Percentiles rank a stretch among this genome's conserved stretches.
phyloP scores from a whole-genome alignment of 2,113 vertebrate species.

The Prochilodus magdalenae region DNA sequence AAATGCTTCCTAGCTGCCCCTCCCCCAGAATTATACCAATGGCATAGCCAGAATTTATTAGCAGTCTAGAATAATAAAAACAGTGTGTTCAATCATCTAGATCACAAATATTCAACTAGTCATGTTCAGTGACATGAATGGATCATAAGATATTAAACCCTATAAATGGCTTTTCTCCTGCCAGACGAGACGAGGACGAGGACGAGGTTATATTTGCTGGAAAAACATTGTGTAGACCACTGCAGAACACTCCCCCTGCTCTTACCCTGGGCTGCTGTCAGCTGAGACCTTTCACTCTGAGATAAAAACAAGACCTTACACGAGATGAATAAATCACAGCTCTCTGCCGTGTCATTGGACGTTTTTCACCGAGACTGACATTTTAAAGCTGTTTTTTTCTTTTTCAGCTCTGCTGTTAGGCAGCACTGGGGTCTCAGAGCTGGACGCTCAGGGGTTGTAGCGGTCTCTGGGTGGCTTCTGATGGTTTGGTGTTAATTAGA shows the following conservation, averaged over 20 bases:
- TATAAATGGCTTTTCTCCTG: no score
- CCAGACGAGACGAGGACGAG: neutral
- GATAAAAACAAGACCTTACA: neutral
- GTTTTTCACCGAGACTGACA: neutral
- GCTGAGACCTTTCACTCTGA: neutral
- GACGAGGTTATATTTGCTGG: neutral
- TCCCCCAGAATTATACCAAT: no score
- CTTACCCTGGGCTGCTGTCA: neutral
- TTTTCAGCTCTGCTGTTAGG: neutral
- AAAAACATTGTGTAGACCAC: neutral
- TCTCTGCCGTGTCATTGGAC: neutral
- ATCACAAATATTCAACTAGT: no score
- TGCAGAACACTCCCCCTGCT: neutral
- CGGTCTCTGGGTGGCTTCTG: neutral
- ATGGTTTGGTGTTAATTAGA: conserved; percentile 43
- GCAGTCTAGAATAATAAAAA: no score
- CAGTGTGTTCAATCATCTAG: no score
- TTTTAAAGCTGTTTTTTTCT: conserved; percentile 16
- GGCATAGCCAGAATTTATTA: no score
- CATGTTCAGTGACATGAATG: no score
- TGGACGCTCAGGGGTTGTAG: no score
- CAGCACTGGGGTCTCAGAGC: neutral
- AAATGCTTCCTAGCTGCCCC: no score
- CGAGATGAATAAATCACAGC: neutral
- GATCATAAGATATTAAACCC: no score